Evolutionary conservation across 92 coral and sea anemone species (phyloP).

Genomic region (Plumapathes pennacea): DNA sequence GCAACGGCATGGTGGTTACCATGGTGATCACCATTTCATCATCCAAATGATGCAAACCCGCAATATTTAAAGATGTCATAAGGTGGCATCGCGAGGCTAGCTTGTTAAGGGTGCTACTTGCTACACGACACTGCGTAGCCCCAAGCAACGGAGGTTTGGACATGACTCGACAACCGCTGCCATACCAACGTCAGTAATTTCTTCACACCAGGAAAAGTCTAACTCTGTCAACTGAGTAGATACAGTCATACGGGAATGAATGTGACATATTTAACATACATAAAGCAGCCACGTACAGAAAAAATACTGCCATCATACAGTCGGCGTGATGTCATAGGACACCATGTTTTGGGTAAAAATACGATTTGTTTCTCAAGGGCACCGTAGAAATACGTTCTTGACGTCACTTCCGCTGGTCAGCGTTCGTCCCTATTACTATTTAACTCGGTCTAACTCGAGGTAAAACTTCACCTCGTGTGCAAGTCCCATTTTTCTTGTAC

Average conservation of each 20-base stretch:
- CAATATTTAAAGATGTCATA: slow-evolving; percentile 62
- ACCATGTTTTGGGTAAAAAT: not conserved
- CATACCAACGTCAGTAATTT: slow-evolving; percentile 70
- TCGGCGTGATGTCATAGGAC: not conserved
- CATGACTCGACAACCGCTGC: slow-evolving; percentile 53
- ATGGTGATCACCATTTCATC: slow-evolving; percentile 51
- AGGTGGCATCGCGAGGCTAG: slow-evolving; percentile 50
- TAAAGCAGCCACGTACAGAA: not conserved
- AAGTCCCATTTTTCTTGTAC: too few species aligned
- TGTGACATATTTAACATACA: not conserved
- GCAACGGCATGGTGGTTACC: slow-evolving; percentile 59
- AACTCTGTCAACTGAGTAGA: slow-evolving; percentile 56
- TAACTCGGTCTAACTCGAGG: too few species aligned
- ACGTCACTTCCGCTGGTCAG: too few species aligned
- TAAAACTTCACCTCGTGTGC: too few species aligned
- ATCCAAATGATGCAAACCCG: slow-evolving; percentile 56
- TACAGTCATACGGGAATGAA: not conserved
- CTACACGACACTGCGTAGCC: slow-evolving; percentile 73
- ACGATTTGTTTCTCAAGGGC: too few species aligned
- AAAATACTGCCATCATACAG: not conserved
- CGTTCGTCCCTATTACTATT: too few species aligned
- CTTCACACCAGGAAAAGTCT: slow-evolving; percentile 88
- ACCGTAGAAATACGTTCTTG: too few species aligned
- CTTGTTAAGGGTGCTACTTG: slow-evolving; percentile 36
- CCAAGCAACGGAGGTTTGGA: slow-evolving; percentile 38